A percentile compares a stretch with the other conserved stretches of the same genome.
These are phyloP conservation scores for Octodon degus DNA, from an alignment of 2,113 vertebrate species.

Conservation along the genomic window DNA sequence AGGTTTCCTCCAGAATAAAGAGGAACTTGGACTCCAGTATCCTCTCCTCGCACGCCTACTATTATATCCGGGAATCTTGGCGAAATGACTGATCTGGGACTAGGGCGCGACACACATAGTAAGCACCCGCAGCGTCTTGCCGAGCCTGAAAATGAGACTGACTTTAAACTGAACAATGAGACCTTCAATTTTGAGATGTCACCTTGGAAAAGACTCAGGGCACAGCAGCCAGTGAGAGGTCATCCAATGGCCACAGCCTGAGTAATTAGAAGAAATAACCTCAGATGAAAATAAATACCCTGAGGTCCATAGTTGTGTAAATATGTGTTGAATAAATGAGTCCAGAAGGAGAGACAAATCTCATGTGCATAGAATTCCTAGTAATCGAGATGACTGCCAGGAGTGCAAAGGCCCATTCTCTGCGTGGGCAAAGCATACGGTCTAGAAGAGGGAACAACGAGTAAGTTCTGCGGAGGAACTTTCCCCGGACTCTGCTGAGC, in stretches of 20 bases:
- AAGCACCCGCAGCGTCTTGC: no score
- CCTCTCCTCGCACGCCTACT: accelerated
- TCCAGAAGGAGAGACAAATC: no score
- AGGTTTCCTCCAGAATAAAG: background rate
- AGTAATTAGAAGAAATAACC: background rate
- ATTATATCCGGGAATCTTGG: background rate
- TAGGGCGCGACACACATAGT: accelerated
- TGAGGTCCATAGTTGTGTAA: accelerated
- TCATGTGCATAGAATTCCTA: background rate
- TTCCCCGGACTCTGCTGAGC: accelerated
- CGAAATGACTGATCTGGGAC: background rate
- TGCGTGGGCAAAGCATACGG: accelerated
- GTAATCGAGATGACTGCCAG: accelerated
- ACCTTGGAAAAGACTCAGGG: background rate
- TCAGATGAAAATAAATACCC: background rate
- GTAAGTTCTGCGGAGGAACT: accelerated
- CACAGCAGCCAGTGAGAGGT: background rate
- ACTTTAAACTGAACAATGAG: no score
- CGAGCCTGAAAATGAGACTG: background rate
- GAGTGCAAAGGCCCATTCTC: accelerated
- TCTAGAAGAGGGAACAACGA: accelerated
- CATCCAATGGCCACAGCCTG: background rate
- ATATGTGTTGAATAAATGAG: background rate
- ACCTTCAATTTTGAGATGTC: background rate
- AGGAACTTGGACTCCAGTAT: background rate